Evolutionary conservation across 35 echinoderm and acorn worm genomes (phyloP), one percentile per base, ranked within the genome.

Genomic region (Chiridota heheva): DNA sequence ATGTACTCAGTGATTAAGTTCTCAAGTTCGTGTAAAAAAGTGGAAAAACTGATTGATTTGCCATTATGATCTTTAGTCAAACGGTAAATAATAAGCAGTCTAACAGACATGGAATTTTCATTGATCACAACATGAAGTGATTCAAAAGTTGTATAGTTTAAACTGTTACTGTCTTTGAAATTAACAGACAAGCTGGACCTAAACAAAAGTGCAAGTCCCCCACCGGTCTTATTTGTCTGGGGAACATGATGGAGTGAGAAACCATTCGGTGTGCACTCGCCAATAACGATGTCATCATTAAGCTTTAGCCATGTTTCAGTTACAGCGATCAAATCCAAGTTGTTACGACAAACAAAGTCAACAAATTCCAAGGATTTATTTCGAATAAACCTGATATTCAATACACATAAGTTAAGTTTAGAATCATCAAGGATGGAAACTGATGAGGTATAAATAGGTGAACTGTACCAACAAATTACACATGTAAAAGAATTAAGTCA

Each of bases 281-380:
- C 49, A 47, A 75, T 48, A 33, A 64, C 22, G 34, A 25, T 45
- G 28, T 63, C 28, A 40, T 90, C 46, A n/a, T 76, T 42, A 13
- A 58, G 42, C 61, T 58, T 79, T 7, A 91, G 57, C 89, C 89
- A 91, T 7, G 81, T 85, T 63, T 90, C 88, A 36, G 70, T 78
- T 8, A 91, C 20, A 49, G 82, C 89, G 36, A 85, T 13, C 44
- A 80, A 33, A 56, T 91, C 89, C n/a, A 85, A 80, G 37, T 80
- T 46, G 37, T 91, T n/a, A 12, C 70, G 36, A 2, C 29, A 30
- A 2, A 67, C 44, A 67, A 87, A 87, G 7, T 87, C 85, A 13
- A 72, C 63, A 81, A 88, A 88, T 59, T 80, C 75, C 25, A 17
- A 34, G 34, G 47, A 40, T 49, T 88, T 81, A 28, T 88, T 88